Evolutionary conservation across 2,888 invertebrate species (phyloP).

Genomic region (Ormyrus rosae): DNA sequence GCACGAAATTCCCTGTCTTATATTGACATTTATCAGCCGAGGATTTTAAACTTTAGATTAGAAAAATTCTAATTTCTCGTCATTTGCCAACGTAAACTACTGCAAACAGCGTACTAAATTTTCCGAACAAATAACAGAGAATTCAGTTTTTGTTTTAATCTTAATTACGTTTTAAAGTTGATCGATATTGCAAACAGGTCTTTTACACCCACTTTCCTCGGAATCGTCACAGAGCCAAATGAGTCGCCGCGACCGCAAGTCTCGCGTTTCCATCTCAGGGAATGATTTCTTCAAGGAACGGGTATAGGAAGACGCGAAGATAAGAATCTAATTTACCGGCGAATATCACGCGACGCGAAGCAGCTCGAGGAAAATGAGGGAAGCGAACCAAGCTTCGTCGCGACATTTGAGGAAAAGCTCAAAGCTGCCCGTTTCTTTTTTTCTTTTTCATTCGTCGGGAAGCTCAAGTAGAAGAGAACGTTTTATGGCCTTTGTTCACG

Average conservation of each 20-base stretch:
- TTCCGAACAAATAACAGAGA: neutral
- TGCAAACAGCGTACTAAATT: too few species aligned
- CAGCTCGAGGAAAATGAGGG: conserved; percentile 34
- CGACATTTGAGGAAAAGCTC: conserved; percentile 35
- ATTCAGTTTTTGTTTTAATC: neutral
- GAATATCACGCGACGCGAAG: conserved; percentile 20
- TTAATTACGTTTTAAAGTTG: neutral
- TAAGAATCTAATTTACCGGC: conserved; percentile 50
- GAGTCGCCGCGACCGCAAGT: neutral
- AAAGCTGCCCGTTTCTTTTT: neutral
- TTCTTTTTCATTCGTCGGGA: neutral
- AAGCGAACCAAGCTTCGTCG: conserved; percentile 38
- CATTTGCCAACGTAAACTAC: too few species aligned
- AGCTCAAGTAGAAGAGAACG: too few species aligned
- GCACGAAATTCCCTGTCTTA: too few species aligned
- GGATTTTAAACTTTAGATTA: too few species aligned
- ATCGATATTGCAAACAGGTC: neutral
- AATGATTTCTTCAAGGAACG: conserved; percentile 11
- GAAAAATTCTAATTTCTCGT: too few species aligned
- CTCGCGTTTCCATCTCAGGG: neutral
- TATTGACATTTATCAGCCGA: too few species aligned
- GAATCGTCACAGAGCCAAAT: neutral
- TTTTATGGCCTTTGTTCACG: conserved; percentile 40
- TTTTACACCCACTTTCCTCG: conserved; percentile 4
- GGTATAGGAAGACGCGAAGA: conserved; percentile 5